Conservation (phyloP, 2,113 vertebrate genomes). For the Erythrocebus patas region DNA sequence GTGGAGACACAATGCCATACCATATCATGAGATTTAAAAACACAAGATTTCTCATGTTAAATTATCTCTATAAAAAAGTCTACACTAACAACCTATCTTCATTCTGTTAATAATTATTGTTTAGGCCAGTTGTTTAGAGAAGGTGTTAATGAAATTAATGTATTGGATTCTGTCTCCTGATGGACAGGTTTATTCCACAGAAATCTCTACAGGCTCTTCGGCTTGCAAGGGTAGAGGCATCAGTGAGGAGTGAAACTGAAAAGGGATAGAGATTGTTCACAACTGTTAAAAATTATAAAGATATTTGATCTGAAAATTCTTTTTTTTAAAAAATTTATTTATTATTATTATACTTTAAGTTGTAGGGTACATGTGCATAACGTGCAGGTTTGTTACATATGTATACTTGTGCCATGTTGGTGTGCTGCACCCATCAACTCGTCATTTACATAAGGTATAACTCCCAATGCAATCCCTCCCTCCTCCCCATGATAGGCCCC, state of each 20-base stretch:
- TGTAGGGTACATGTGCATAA: too few relatives aligned
- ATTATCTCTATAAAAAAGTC: neutral
- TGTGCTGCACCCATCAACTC: too few relatives aligned
- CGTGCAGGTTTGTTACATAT: too few relatives aligned
- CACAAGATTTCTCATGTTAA: neutral
- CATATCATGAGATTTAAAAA: neutral
- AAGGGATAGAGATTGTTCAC: neutral
- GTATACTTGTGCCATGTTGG: too few relatives aligned
- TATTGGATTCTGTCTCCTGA: neutral
- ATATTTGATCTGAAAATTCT: neutral
- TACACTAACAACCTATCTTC: neutral
- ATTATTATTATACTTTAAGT: too few relatives aligned
- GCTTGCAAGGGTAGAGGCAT: neutral
- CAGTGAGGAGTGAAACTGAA: neutral
- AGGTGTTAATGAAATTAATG: neutral
- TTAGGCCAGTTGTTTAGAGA: neutral
- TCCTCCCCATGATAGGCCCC: too few relatives aligned
- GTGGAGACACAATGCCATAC: too few relatives aligned
- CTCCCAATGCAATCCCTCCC: too few relatives aligned
- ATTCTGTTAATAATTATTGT: neutral
- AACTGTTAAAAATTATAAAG: neutral
- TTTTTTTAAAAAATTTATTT: too few relatives aligned
- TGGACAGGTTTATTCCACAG: neutral
- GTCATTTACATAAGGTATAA: too few relatives aligned
- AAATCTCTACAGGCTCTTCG: neutral